Base-by-base conservation (phyloP, 2,797 vertebrate genomes). In the Lacerta agilis region DNA sequence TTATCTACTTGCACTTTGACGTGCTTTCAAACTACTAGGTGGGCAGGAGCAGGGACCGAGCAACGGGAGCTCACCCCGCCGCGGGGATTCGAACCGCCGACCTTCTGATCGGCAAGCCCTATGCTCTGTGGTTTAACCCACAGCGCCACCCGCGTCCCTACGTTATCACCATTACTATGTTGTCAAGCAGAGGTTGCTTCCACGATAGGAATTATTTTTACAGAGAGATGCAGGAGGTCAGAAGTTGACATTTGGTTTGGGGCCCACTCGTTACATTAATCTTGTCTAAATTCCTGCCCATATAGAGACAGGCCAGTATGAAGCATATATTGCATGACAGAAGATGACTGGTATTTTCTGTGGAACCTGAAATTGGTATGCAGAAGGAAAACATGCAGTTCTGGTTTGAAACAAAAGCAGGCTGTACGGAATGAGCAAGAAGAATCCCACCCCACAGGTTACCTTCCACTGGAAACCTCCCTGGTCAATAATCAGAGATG, bases 401-500 rank as follows among this genome's bases (percentile, higher is more conserved):
- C 89, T 83, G 55, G 88, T 87, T 89, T 69, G 92, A 93, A 96
- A 95, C 92, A 94, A 96, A 95, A 96, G 94, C 93, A 94, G 88
- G 83, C 82, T 81, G 86, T 92, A 89, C 91, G 87, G 92, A 92
- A 93, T 92, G 94, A 93, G 90, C 83, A 80, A 15, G 88, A 95
- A 89, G 94, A 95, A 94, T 91, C 92, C 93, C 91, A 90, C 94
- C 89, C 89, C 88, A 93, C 89, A 94, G 93, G 95, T 94, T 94
- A 90, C 92, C 90, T 92, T 93, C 92, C 85, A 82, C 88, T 94
- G 94, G 94, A 94, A 95, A 92, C 94, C 94, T 88, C 82, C 85
- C 87, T 79, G 80, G 94, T 95, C 94, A 96, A 89, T 96, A 92
- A 95, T 86, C 89, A 0, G 69, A 97, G 96, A 97, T 94, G 94